A percentile compares a stretch with the other conserved stretches of the same genome.
Evolutionary conservation across 2,113 vertebrate genomes (phyloP).

Genomic region (Gavialis gangeticus): DNA sequence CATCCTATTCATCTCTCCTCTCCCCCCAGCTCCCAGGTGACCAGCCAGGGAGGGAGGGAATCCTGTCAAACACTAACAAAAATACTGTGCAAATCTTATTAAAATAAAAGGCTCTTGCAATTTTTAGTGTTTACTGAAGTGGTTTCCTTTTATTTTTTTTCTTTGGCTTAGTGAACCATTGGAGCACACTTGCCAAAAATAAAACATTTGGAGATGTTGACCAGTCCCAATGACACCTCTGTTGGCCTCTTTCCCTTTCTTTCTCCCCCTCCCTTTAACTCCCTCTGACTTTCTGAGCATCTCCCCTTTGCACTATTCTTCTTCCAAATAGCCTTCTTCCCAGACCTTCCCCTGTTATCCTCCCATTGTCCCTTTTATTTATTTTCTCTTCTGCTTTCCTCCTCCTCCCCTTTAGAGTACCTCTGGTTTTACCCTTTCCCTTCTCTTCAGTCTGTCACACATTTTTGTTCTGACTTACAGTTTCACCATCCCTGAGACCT

Average conservation of each 20-base stretch:
- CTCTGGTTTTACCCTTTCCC: neutral
- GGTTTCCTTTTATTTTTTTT: slow-evolving; percentile 61
- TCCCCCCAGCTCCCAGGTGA: slow-evolving; percentile 43
- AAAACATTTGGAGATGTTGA: slow-evolving; percentile 36
- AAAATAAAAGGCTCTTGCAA: slow-evolving; percentile 56
- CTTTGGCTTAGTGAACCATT: slow-evolving; percentile 1
- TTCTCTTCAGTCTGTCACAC: neutral
- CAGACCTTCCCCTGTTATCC: neutral
- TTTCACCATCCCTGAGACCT: neutral
- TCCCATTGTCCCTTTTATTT: accelerated
- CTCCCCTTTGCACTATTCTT: neutral
- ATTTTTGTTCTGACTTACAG: neutral
- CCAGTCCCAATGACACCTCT: slow-evolving; percentile 7
- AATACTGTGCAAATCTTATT: slow-evolving; percentile 68
- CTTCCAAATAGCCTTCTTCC: neutral
- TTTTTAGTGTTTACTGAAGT: slow-evolving; percentile 63
- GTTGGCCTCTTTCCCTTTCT: slow-evolving; percentile 55
- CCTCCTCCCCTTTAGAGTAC: accelerated
- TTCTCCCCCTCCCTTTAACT: slow-evolving; percentile 6
- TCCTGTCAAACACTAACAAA: slow-evolving; percentile 58
- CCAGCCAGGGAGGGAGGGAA: slow-evolving; percentile 62
- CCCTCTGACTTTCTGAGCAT: neutral
- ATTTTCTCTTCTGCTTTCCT: neutral
- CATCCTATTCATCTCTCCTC: slow-evolving; percentile 36
- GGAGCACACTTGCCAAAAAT: slow-evolving; percentile 41